Percentiles rank a stretch among this genome's conserved stretches.
Evolutionary conservation across 2,113 vertebrate genomes (phyloP).

Genomic region (Stigmatopora nigra): DNA sequence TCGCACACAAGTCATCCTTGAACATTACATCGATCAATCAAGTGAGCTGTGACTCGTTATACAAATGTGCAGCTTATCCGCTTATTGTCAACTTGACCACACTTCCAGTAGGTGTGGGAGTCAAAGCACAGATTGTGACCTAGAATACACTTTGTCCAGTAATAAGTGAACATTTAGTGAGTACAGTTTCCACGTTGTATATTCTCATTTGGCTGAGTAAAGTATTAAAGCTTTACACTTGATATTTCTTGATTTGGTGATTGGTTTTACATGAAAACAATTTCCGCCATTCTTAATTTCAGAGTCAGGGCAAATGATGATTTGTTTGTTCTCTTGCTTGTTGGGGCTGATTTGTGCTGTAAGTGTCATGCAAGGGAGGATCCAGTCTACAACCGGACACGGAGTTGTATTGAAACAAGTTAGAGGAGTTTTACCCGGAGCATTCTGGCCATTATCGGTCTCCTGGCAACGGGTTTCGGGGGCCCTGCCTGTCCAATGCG

Average conservation of each 20-base stretch:
- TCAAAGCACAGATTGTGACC: conserved; percentile 33
- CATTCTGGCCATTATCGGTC: conserved; percentile 51
- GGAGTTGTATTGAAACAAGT: conserved; percentile 28
- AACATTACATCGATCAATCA: neutral
- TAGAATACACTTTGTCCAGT: conserved; percentile 12
- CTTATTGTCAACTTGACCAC: conserved; percentile 28
- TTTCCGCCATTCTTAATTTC: neutral
- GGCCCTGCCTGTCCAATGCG: conserved; percentile 41
- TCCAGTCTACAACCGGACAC: conserved; percentile 7
- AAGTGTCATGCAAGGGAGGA: conserved; percentile 1
- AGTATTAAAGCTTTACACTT: neutral
- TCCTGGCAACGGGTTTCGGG: conserved; percentile 66
- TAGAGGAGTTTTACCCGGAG: conserved; percentile 43
- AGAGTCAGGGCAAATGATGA: conserved; percentile 24
- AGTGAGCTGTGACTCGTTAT: neutral
- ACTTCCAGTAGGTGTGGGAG: conserved; percentile 1
- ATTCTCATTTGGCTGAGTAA: neutral
- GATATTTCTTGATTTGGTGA: neutral
- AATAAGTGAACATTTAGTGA: neutral
- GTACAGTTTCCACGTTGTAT: neutral
- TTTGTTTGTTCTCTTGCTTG: neutral
- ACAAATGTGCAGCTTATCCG: conserved; percentile 5
- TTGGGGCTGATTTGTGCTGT: conserved; percentile 4
- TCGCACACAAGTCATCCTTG: neutral
- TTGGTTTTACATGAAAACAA: neutral